A percentile compares a stretch with the other conserved stretches of the same genome.
Evolutionary conservation across 2,113 vertebrate species (phyloP).

Genomic region (Neogobius melanostomus): DNA sequence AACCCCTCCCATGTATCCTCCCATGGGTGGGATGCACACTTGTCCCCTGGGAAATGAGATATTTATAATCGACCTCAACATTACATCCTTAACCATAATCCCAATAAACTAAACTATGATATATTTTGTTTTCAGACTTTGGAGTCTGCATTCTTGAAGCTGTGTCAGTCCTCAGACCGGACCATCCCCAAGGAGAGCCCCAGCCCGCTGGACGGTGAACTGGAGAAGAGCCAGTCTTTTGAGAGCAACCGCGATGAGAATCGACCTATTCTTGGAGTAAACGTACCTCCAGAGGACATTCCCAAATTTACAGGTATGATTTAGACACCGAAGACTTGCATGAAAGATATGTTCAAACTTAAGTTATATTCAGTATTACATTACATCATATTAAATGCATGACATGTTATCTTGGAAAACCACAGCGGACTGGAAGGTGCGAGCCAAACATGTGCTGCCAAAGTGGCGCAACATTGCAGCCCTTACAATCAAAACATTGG

Average conservation of each 20-base stretch:
- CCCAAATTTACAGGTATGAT: conserved; percentile 67
- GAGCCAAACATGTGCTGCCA: conserved; percentile 67
- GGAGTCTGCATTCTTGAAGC: conserved; percentile 79
- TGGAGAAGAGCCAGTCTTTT: conserved; percentile 62
- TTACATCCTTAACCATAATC: background rate
- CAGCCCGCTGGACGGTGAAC: conserved; percentile 25
- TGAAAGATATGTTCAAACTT: background rate
- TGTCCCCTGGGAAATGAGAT: background rate
- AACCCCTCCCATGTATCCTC: background rate
- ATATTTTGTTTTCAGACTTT: conserved; percentile 64
- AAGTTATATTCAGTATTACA: background rate
- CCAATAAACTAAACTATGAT: background rate
- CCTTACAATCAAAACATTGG: conserved; percentile 76
- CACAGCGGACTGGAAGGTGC: conserved; percentile 75
- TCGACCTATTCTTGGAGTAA: conserved; percentile 60
- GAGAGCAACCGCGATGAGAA: conserved; percentile 71
- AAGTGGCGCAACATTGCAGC: conserved; percentile 79
- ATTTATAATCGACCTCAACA: background rate
- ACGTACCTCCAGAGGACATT: conserved; percentile 27
- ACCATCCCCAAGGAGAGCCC: conserved; percentile 16
- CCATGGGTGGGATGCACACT: background rate
- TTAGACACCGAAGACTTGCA: too few relatives aligned
- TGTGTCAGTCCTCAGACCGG: conserved; percentile 76
- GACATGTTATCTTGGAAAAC: conserved; percentile 9
- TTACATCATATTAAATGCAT: too few relatives aligned